phyloP scores from a whole-genome alignment of 2,113 vertebrate species.

The Felis chaus region DNA sequence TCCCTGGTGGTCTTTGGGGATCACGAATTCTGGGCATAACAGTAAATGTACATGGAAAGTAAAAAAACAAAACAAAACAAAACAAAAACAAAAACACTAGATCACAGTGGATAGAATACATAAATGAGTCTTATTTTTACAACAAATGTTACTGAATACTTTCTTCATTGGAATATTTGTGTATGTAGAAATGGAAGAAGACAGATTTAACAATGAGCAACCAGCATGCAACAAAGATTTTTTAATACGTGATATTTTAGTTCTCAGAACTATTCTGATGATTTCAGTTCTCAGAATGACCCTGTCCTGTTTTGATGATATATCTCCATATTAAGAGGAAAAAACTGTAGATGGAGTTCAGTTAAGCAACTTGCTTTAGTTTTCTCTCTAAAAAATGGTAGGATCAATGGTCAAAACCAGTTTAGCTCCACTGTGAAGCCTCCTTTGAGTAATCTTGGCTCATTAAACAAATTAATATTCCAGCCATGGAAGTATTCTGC shows the following conservation, averaged over 20 bases:
- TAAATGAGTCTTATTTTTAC: background rate
- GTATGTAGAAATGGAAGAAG: background rate
- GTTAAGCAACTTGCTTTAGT: background rate
- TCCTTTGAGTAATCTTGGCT: background rate
- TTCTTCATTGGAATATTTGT: background rate
- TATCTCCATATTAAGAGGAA: background rate
- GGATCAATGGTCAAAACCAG: background rate
- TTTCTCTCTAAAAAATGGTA: background rate
- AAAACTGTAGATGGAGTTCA: background rate
- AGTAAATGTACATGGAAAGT: background rate
- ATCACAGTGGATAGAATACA: background rate
- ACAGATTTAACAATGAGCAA: background rate
- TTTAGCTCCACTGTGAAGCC: background rate
- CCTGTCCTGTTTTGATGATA: background rate
- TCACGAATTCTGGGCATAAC: too few relatives aligned
- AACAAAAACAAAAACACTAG: background rate
- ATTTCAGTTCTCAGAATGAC: background rate
- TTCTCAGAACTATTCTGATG: background rate
- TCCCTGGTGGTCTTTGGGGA: too few relatives aligned
- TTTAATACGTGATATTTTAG: background rate
- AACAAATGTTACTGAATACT: background rate
- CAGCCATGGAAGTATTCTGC: background rate
- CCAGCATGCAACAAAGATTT: background rate
- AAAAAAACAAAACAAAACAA: too few relatives aligned
- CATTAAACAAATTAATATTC: slow-evolving; percentile 47